Conservation (phyloP, 2,113 vertebrate genomes). For the Raja brachyura region DNA sequence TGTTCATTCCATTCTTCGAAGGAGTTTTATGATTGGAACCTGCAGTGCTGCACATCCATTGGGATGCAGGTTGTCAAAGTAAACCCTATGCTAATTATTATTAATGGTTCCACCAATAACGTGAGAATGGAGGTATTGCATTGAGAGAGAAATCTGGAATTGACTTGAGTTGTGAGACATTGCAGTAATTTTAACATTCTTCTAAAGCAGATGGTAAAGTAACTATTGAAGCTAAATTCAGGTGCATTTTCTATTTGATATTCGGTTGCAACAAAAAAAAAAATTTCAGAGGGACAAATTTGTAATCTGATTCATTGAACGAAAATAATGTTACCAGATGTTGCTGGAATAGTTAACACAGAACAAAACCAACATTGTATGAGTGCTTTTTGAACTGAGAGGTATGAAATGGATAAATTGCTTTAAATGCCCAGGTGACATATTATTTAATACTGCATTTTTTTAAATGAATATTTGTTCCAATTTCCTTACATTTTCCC, state of each 20-base stretch:
- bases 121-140: not conserved
- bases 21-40: not conserved
- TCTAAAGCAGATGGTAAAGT: constrained; percentile 18
- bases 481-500: not conserved
- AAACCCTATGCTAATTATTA: not conserved
- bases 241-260: constrained; percentile 21
- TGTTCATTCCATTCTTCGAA: not conserved
- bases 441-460: not conserved
- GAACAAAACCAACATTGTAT: constrained; percentile 24
- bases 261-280: constrained; percentile 8
- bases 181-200: not conserved
- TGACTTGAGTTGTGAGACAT: not conserved
- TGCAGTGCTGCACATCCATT: not conserved
- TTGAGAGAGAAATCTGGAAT: not conserved
- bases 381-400: not conserved
- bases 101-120: constrained; percentile 7
- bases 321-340: constrained; percentile 26
- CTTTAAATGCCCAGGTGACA: not conserved
- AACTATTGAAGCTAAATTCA: not conserved
- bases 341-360: not conserved
- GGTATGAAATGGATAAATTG: not conserved
- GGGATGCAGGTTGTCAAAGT: not conserved
- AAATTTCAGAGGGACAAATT: not conserved
- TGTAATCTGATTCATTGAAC: constrained; percentile 11
- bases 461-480: not conserved